Evolutionary conservation across 1,140 invertebrate genomes (phyloP), one percentile per base, ranked within the genome.

Genomic region (Zaprionus camerounensis): DNA sequence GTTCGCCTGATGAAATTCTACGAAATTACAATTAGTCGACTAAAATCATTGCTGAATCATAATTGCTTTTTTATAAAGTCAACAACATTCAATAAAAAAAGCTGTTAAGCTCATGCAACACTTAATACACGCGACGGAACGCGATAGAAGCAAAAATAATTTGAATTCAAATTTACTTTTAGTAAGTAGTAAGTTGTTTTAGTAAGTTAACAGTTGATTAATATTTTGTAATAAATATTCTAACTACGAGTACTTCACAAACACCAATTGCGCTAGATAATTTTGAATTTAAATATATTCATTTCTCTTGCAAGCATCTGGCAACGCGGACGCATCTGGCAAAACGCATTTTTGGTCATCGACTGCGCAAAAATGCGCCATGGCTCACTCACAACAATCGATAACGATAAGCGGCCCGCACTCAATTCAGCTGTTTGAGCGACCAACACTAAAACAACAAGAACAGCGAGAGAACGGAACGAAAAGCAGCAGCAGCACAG

Each of bases 381-480:
- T 46, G 41, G 6, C 15, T 6, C 7, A n/a, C 1, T 7, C 2
- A 44, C 6, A 46, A 15, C 22, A 49, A 51, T 51, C 46, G 46
- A 51, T 51, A 51, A 51, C 20, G 20, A 51, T 22, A 51, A 13
- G 2, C 46, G 46, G 46, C 20, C 20, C 46, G 46, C 46, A 24
- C 46, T 24, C 9, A 12, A 13, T 51, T 24, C 46, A 51, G 46
- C 46, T 51, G 46, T 51, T 51, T 24, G 46, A 51, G 24, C 15
- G 26, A 26, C 24, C 20, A 56, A 17, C 53, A 56, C 13, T 26
- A 56, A 56, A 56, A 56, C 26, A 28, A 56, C 26, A 28, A 46
- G 17, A 12, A 51, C 4, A 51, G 20, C 46, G 5, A 51, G 17
- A 20, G 46, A 51, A 51, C 20, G 24, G 46, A 51, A 51, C 46